Base-by-base conservation (phyloP, 2,797 vertebrate species). In the Amblyopsis hoosieri region DNA sequence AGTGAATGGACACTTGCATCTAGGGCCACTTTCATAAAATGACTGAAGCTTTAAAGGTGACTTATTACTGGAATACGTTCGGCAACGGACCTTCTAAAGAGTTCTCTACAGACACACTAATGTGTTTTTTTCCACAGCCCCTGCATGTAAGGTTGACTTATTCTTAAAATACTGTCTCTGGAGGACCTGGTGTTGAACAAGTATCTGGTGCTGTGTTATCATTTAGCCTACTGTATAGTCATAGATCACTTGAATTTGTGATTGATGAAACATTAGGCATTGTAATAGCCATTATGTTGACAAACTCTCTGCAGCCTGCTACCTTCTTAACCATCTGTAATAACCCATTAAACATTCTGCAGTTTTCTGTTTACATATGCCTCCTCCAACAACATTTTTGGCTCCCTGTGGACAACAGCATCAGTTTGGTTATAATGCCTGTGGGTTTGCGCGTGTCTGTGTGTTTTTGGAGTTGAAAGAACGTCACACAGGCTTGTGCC, bases 1-100 rank as follows among this genome's bases (percentile, higher is more conserved):
- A 80, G 74, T 80, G 76, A 82, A 82, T 76, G 69, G 79, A 80
- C 68, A 4, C 79, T 76, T 75, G 68, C 80, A 69, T 81, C 82
- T 62, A 60, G 74, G 76, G 74, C 76, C 78, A 75, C 76, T 82
- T 79, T 58, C 45, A 62, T 63, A 80, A 82, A 83, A 82, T 75
- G 80, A 70, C 67, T 67, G 55, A 57, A 70, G 61, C 64, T 82
- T 75, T 57, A 72, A 70, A 78, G 58, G 68, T 51, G 67, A 71
- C 63, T 78, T 72, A 71, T 78, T 66, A 79, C 74, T 50, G 61
- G 33, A 49, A 50, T 55, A 64, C 50, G 49, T 29, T 42, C 67
- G 62, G 56, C 69, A 72, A 79, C 72, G 62, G 65, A 49, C 57
- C 62, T 62, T 54, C 42, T 23, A 63, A 71, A 42, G 62, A 23